Conservation (phyloP, 2,888 invertebrate species). For the Leptinotarsa juncta region DNA sequence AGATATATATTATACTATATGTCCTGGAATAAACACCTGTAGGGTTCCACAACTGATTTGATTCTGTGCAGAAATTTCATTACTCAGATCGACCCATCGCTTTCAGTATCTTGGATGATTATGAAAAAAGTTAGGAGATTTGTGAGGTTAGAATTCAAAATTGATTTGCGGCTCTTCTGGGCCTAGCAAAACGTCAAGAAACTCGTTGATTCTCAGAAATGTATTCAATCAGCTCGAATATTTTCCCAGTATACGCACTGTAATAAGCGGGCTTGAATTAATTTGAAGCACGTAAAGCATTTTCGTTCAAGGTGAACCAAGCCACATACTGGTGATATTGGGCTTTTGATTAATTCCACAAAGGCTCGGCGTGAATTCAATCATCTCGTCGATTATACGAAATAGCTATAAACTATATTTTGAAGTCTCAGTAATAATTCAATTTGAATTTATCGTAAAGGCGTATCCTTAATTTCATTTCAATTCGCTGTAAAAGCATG, state of each 20-base stretch:
- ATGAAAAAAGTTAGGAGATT: neutral
- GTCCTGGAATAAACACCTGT: too few relatives aligned
- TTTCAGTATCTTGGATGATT: neutral
- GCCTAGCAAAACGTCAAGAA: too few relatives aligned
- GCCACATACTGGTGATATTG: constrained; percentile 34
- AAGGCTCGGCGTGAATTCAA: constrained; percentile 39
- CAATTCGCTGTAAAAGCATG: too few relatives aligned
- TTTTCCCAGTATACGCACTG: neutral
- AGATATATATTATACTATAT: too few relatives aligned
- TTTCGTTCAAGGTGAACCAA: constrained; percentile 22
- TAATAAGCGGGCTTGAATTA: constrained; percentile 24
- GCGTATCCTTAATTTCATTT: too few relatives aligned
- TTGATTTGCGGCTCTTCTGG: too few relatives aligned
- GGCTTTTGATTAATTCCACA: constrained; percentile 39
- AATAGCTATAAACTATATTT: constrained; percentile 24
- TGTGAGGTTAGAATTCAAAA: neutral
- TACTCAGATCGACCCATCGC: neutral
- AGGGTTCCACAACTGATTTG: too few relatives aligned
- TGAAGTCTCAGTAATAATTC: constrained; percentile 5
- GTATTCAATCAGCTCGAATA: neutral
- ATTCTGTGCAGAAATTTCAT: neutral
- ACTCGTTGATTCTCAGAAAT: neutral
- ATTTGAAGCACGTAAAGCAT: constrained; percentile 32
- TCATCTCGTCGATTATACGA: constrained; percentile 27
- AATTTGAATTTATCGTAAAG: neutral